phyloP scores from a whole-genome alignment of 2,888 invertebrate species.

The Cepaea hortensis region DNA sequence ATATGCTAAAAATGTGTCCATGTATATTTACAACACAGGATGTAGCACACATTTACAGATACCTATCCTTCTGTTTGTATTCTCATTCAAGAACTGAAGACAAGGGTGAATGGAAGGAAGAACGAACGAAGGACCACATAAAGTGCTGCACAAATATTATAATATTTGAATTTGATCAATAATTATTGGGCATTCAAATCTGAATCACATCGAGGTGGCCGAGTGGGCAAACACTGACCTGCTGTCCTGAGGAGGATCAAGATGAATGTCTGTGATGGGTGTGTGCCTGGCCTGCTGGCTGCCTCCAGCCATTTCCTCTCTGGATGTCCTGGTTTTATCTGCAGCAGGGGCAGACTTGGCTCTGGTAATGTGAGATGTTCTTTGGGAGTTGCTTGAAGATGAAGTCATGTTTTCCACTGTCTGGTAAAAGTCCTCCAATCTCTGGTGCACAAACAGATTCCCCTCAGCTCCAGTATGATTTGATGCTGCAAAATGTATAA shows the following conservation, averaged over 20 bases:
- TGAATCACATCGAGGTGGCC: too few species aligned
- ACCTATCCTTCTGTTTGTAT: too few species aligned
- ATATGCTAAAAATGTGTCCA: too few species aligned
- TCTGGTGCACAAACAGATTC: conserved; percentile 57
- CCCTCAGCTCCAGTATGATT: conserved; percentile 36
- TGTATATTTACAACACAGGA: too few species aligned
- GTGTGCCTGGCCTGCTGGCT: neutral
- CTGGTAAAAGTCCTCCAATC: conserved; percentile 70
- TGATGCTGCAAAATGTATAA: conserved; percentile 18
- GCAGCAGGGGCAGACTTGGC: conserved; percentile 49
- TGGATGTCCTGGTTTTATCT: conserved; percentile 18
- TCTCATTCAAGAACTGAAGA: too few species aligned
- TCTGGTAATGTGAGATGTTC: conserved; percentile 38
- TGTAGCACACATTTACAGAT: too few species aligned
- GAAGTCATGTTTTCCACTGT: conserved; percentile 65
- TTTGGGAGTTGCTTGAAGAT: conserved; percentile 26
- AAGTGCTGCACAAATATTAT: too few species aligned
- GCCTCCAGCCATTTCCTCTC: neutral
- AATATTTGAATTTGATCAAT: too few species aligned
- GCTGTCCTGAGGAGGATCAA: neutral
- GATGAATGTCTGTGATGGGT: neutral
- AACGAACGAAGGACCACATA: too few species aligned
- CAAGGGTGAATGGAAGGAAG: too few species aligned
- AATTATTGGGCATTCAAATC: too few species aligned
- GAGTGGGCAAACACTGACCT: neutral